Evolutionary conservation across 1,140 invertebrate genomes (phyloP), one percentile per base, ranked within the genome.

Genomic region (Lineus longissimus): DNA sequence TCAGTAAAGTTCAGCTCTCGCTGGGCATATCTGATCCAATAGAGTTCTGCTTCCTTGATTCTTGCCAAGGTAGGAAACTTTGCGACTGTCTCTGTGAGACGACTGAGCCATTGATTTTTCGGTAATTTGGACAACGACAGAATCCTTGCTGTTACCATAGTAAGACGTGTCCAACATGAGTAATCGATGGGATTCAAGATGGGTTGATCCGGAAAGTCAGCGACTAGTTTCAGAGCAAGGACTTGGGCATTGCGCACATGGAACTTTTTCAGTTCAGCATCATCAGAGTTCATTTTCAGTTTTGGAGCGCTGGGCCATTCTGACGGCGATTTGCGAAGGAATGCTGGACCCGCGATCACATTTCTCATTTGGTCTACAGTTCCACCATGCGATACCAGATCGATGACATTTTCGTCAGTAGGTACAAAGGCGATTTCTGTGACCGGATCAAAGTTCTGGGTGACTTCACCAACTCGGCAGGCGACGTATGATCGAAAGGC

Each of bases 191-290:
- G 47, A 51, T 51, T 27, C n/a, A 51, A 6, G 47, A n/a, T 27
- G 6, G 47, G 47, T 51, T 51, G 19, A 7, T 36, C 33, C 15
- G 33, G 33, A 15, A 36, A 15, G 25, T 51, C 47, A 7, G 25
- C 47, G 40, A 43, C 19, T n/a, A 51, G 47, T 27, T 51, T 51
- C 4, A 27, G n/a, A 23, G 47, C 47, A 9, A 51, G 47, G n/a
- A 51, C 47, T 51, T 51, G 6, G 25, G 47, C 47, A 27, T 51
- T 51, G 4, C 47, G n/a, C 25, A 51, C 47, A n/a, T 51, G 47
- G 25, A 51, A 51, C n/a, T 51, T 51, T n/a, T 51, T 51, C 47
- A 51, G n/a, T 51, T n/a, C 47, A 51, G n/a, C n/a, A 27, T 51
- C 47, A 51, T 51, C 25, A 23, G n/a, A 23, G 47, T 51, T n/a